These are phyloP conservation scores for Pinna nobilis DNA, from an alignment of 1,140 invertebrate species.

Conservation along the genomic window DNA sequence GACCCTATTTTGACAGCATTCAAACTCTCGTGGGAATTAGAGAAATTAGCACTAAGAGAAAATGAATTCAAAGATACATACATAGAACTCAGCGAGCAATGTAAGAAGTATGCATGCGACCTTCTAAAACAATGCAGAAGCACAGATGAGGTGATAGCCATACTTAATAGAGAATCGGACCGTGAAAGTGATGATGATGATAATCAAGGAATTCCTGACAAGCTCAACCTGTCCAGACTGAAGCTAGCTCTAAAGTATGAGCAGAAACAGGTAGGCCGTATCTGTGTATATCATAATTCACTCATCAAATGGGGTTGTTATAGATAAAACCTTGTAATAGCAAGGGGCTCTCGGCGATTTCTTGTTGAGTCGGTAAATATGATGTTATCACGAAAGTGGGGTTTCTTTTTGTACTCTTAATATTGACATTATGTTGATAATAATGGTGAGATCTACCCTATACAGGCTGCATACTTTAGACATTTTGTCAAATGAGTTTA, in stretches of 20 bases:
- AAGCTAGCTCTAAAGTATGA: constrained; percentile 74
- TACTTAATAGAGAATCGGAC: constrained; percentile 69
- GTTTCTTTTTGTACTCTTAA: too few relatives aligned
- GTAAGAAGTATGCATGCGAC: constrained; percentile 74
- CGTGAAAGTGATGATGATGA: constrained; percentile 40
- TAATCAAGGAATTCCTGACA: constrained; percentile 46
- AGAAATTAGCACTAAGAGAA: constrained; percentile 71
- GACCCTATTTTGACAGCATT: constrained; percentile 84
- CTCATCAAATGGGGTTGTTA: too few relatives aligned
- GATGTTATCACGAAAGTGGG: too few relatives aligned
- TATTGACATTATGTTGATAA: too few relatives aligned
- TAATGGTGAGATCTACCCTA: too few relatives aligned
- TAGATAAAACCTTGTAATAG: too few relatives aligned
- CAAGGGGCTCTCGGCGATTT: too few relatives aligned
- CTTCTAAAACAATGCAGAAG: constrained; percentile 73
- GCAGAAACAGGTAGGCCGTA: constrained; percentile 71
- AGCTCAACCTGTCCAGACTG: constrained; percentile 67
- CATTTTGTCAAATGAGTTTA: too few relatives aligned
- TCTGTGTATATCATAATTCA: too few relatives aligned
- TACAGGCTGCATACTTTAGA: too few relatives aligned
- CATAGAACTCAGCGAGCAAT: constrained; percentile 76
- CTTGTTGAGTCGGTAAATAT: too few relatives aligned
- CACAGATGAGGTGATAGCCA: constrained; percentile 72
- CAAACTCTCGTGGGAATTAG: constrained; percentile 78
- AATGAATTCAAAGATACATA: constrained; percentile 79